Evolutionary conservation across 2,888 invertebrate species (phyloP), one percentile per base, ranked within the genome.

Genomic region (Ectemnius lituratus): DNA sequence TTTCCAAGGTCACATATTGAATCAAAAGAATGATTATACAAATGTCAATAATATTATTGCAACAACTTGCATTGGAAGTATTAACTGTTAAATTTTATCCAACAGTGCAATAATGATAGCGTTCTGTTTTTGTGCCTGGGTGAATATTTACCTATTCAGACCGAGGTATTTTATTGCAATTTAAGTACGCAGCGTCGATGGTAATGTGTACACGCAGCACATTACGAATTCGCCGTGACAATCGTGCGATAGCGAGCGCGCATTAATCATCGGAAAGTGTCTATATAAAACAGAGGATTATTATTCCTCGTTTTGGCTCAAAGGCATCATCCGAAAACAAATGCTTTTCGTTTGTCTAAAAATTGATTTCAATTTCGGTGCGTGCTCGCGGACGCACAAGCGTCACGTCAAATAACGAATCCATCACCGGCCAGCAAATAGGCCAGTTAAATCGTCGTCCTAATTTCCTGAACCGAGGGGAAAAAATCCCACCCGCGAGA

Each of bases 231-330:
- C 67, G 62, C 67, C 57, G 20, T 67, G 65, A 52, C 67, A 49
- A 47, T 49, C 67, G 56, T 49, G 14, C 64, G 14, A 62, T 66
- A 58, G 28, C 52, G 72, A 49, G 52, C 68, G 60, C 60, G 80
- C 75, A 75, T 84, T 85, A 82, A 85, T 83, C 78, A 78, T 60
- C 46, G 62, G 23, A 20, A n/a, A 60, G 58, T 70, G 60, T 45
- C 47, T 52, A 20, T 20, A 56, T 61, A 16, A 45, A 68, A 61
- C 37, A 27, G 56, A 11, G 62, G 46, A 52, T 67, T 45, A 56
- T 61, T 62, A 45, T 27, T 6, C 16, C 20, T 14, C 52, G 52
- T 16, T 52, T 13, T 14, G 18, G 8, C 45, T 8, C 56, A 28
- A 11, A 16, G 27, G n/a, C 11, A 0, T 4, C 16, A 16, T 16